Base-by-base conservation (phyloP, 2,113 vertebrate species). In the Tychaedon coryphoeus region DNA sequence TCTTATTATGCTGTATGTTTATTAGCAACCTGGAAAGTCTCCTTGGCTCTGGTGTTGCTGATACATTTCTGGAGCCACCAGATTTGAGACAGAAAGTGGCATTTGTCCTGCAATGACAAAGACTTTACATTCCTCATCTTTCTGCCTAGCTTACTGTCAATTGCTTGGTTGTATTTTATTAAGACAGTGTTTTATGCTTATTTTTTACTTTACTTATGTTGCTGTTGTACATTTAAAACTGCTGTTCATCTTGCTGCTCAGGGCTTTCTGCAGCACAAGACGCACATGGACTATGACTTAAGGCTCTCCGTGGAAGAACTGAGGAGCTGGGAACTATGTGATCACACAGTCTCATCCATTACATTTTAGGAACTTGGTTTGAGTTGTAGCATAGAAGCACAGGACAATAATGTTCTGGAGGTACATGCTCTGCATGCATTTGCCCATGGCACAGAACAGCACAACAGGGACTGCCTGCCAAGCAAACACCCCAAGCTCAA, bases 161-260 rank as follows among this genome's bases (percentile, higher is more conserved):
- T 73, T 93, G 54, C 71, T 92, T 89, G 38, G 53, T 69, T 95
- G 82, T 43, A 36, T 96, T 95, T 96, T 90, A 96, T 92, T 90
- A 92, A 91, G 83, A 79, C 8, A 26, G 18, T 92, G 57, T 61
- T 88, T 92, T 82, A 70, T 78, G 47, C 23, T 70, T 85, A 43
- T 90, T 86, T 96, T 95, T 89, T 86, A 82, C 86, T 95, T 92
- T n/a, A 34, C 53, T 89, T 80, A 31, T 33, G 53, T 72, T 82
- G 22, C 66, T 80, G 1, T 0, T 25, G 28, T 71, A 62, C 88
- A 53, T 69, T 74, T 74, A 82, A 76, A 86, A 51, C 20, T 53
- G 36, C 25, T 70, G 43, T 84, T 89, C 62, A 34, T 80, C 85
- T 72, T 80, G 20, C 29, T 88, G 36, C 61, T 88, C 3, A 0